Conservation (phyloP, 2,113 vertebrate species). For the Cromileptes altivelis region DNA sequence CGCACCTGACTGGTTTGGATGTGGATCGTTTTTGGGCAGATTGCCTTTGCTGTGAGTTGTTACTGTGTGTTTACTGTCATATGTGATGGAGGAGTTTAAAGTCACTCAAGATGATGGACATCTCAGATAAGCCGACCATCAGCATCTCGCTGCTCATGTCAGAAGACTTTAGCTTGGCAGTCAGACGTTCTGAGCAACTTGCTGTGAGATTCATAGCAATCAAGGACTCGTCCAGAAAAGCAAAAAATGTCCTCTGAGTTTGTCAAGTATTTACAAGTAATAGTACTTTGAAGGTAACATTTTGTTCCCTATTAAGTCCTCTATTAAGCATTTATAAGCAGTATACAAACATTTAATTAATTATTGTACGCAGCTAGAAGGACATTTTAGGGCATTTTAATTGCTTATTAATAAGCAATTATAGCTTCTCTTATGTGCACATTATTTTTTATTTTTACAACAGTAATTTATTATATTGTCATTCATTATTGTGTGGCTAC, state of each 20-base stretch:
- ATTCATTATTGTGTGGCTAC: background rate
- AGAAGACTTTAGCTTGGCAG: slow-evolving; percentile 16
- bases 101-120: slow-evolving; percentile 6
- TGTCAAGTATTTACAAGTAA: background rate
- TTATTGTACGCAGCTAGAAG: background rate
- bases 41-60: background rate
- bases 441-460: background rate
- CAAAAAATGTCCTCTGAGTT: slow-evolving; percentile 10
- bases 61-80: slow-evolving; percentile 1
- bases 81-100: slow-evolving; percentile 13
- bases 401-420: background rate
- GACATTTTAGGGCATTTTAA: background rate
- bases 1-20: slow-evolving; percentile 4
- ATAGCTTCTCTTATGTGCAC: background rate
- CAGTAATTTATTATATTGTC: background rate
- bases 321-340: background rate
- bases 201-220: background rate
- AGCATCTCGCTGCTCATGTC: background rate
- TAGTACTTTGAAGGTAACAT: background rate
- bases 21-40: background rate
- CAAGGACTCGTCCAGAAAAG: background rate
- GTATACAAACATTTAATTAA: background rate
- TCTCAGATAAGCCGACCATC: slow-evolving; percentile 8
- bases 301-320: background rate
- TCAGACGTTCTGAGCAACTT: background rate